Evolutionary conservation across 2,888 invertebrate genomes (phyloP).

Genomic region (Tenthredo notha): DNA sequence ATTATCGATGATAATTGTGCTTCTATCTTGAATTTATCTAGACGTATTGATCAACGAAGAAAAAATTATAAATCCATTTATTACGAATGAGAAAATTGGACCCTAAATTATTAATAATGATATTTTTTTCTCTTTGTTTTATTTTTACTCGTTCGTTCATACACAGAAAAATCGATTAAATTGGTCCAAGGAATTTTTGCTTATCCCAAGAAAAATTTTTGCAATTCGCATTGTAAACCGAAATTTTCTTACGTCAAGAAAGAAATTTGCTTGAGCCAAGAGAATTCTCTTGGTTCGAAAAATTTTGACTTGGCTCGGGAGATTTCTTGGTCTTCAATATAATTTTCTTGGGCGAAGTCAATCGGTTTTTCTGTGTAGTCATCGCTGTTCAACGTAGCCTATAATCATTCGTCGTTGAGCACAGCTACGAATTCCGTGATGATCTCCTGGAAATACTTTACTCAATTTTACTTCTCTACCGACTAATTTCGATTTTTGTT

Average conservation of each 20-base stretch:
- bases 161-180: too few species aligned
- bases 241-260: too few species aligned
- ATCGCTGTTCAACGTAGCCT: slow-evolving; percentile 19
- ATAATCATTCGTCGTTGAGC: slow-evolving; percentile 28
- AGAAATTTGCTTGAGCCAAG: too few species aligned
- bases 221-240: too few species aligned
- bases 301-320: too few species aligned
- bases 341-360: too few species aligned
- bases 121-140: not conserved
- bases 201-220: too few species aligned
- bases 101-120: not conserved
- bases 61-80: not conserved
- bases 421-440: not conserved
- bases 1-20: not conserved
- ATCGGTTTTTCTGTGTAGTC: too few species aligned
- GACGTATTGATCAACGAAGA: not conserved
- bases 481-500: not conserved
- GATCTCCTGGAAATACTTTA: slow-evolving; percentile 10
- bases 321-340: too few species aligned
- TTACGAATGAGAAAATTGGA: not conserved
- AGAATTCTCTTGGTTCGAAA: too few species aligned
- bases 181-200: too few species aligned
- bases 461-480: slow-evolving; percentile 6
- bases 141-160: not conserved
- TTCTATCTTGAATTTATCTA: not conserved